These are phyloP conservation scores for Ivindomyrus marchei DNA, from an alignment of 2,113 vertebrate species.

Conservation along the genomic window DNA sequence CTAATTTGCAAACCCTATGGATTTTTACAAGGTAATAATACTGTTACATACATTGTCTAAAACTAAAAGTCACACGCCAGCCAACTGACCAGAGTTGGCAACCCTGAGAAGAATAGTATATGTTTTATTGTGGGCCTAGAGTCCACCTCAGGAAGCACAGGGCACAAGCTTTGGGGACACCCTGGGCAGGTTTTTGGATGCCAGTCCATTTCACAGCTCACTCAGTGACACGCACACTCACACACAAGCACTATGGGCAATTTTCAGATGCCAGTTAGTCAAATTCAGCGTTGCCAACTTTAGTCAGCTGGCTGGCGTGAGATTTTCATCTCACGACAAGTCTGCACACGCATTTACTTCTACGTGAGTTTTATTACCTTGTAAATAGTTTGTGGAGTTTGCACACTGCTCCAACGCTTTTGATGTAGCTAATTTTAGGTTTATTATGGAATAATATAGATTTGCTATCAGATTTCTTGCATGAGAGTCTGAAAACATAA, in stretches of 20 bases:
- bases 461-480: too few species aligned
- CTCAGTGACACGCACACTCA: neutral
- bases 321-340: neutral
- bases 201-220: neutral
- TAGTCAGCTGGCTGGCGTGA: neutral
- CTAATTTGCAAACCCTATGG: neutral
- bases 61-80: neutral
- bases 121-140: neutral
- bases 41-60: neutral
- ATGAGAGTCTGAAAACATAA: neutral
- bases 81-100: neutral
- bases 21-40: neutral
- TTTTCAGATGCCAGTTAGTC: neutral
- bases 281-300: neutral
- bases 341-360: too few species aligned
- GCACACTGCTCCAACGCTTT: too few species aligned
- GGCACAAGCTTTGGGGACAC: neutral
- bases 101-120: neutral
- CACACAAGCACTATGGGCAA: neutral
- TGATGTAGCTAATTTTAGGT: too few species aligned
- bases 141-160: neutral
- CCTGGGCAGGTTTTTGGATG: neutral
- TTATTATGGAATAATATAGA: too few species aligned
- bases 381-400: too few species aligned
- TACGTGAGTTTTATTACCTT: too few species aligned